These are phyloP conservation scores for Chaetophractus vellerosus DNA, from an alignment of 2,797 vertebrate genomes.

Conservation along the genomic window DNA sequence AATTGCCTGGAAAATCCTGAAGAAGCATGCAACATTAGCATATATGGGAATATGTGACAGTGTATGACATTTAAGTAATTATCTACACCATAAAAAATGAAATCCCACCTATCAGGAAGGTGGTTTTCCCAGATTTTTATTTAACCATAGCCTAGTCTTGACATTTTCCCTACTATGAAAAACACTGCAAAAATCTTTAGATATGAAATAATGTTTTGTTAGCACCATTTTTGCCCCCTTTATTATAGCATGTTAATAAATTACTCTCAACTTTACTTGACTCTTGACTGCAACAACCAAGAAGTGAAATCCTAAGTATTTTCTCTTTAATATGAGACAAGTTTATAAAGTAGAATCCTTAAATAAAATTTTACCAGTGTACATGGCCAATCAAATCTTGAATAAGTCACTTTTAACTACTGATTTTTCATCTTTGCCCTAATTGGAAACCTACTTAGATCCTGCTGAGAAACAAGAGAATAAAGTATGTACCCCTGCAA, in stretches of 20 bases:
- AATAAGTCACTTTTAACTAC: neutral
- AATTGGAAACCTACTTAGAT: neutral
- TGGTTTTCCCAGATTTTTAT: conserved; percentile 11
- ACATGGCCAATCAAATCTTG: neutral
- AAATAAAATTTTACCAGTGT: neutral
- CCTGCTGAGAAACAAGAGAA: conserved; percentile 6
- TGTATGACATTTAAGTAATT: neutral
- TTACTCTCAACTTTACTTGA: neutral
- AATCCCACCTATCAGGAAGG: neutral
- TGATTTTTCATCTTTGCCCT: conserved; percentile 27
- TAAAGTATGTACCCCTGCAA: neutral
- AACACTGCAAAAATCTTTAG: neutral
- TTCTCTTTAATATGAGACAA: conserved; percentile 27
- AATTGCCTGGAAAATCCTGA: conserved; percentile 16
- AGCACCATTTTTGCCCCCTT: conserved; percentile 2
- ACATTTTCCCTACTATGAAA: neutral
- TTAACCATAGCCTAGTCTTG: neutral
- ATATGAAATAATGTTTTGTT: neutral
- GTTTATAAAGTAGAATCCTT: neutral
- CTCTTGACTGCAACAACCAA: neutral
- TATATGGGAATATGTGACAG: neutral
- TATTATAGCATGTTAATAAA: conserved; percentile 19
- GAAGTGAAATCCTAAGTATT: conserved; percentile 10
- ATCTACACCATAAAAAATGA: neutral
- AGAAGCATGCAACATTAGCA: neutral